Conservation (phyloP, 2,888 invertebrate genomes). For the Rapana venosa region DNA sequence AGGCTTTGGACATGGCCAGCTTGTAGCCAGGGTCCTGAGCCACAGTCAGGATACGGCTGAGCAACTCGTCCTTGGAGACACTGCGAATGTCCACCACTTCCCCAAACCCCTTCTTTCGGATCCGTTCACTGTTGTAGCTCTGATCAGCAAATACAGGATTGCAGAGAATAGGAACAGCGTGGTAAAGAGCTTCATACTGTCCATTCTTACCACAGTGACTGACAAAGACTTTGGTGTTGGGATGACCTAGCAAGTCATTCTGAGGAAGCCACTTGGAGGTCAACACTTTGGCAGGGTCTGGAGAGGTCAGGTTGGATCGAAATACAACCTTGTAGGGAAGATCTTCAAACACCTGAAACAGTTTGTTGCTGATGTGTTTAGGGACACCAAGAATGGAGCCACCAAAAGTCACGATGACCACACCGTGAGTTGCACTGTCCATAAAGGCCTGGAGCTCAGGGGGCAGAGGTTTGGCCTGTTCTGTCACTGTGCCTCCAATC, state of each 20-base stretch:
- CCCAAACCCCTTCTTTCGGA: not conserved
- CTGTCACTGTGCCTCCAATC: no score
- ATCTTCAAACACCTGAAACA: conserved; percentile 44
- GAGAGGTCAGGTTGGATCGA: conserved; percentile 46
- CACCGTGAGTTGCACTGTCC: conserved; percentile 46
- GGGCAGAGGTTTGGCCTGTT: not conserved
- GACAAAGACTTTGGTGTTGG: conserved; percentile 58
- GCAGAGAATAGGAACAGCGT: conserved; percentile 61
- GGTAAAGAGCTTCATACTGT: conserved; percentile 62
- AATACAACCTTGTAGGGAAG: conserved; percentile 47
- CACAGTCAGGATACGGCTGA: not conserved
- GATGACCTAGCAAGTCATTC: conserved; percentile 60
- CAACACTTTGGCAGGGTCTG: conserved; percentile 47
- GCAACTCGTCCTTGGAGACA: not conserved
- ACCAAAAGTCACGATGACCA: conserved; percentile 58
- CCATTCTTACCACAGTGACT: conserved; percentile 64
- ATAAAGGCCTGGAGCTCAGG: conserved; percentile 48
- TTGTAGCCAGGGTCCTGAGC: conserved; percentile 31
- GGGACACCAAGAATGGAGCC: conserved; percentile 45
- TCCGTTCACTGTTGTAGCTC: conserved; percentile 40
- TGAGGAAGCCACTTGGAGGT: conserved; percentile 59
- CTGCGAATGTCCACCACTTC: conserved; percentile 19
- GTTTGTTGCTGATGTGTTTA: conserved; percentile 7
- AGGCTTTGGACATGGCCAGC: conserved; percentile 36
- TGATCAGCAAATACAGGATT: conserved; percentile 58